These are phyloP conservation scores for Phyllotreta cruciferae DNA, from an alignment of 2,888 invertebrate species.

Conservation along the genomic window DNA sequence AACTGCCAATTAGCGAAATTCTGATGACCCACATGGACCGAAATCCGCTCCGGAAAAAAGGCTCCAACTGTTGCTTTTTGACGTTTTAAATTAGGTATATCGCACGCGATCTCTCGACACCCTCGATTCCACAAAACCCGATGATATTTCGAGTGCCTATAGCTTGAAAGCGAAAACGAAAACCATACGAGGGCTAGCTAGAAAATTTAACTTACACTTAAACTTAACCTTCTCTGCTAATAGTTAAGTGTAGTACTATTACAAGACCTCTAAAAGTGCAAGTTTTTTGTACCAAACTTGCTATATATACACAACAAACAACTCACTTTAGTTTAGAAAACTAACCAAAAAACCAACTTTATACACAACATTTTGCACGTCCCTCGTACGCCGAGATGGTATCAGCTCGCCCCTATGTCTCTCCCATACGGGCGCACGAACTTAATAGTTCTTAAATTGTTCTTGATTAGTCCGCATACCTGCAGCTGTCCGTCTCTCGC, in stretches of 20 bases:
- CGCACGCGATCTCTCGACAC: conserved; percentile 41
- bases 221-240: too few relatives aligned
- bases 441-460: conserved; percentile 60
- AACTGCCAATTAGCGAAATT: conserved; percentile 37
- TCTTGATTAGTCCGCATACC: conserved; percentile 60
- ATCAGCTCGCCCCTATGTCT: conserved; percentile 55
- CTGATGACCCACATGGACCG: conserved; percentile 39
- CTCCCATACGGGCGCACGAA: conserved; percentile 52
- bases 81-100: conserved; percentile 45
- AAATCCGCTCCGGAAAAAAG: conserved; percentile 22
- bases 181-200: too few relatives aligned
- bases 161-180: conserved; percentile 33
- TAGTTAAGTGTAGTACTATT: too few relatives aligned
- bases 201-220: too few relatives aligned
- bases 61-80: conserved; percentile 46
- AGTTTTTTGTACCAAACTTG: too few relatives aligned
- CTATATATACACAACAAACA: too few relatives aligned
- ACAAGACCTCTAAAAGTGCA: too few relatives aligned
- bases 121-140: conserved; percentile 38
- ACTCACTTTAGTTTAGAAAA: too few relatives aligned
- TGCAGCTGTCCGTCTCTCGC: conserved; percentile 56
- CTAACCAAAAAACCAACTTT: not conserved
- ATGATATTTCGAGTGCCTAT: conserved; percentile 27
- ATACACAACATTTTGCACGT: conserved; percentile 5
- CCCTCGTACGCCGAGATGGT: conserved; percentile 41